A percentile compares a stretch with the other conserved stretches of the same genome.
These are phyloP conservation scores for Elgaria multicarinata DNA, from an alignment of 2,113 vertebrate genomes.

Conservation along the genomic window DNA sequence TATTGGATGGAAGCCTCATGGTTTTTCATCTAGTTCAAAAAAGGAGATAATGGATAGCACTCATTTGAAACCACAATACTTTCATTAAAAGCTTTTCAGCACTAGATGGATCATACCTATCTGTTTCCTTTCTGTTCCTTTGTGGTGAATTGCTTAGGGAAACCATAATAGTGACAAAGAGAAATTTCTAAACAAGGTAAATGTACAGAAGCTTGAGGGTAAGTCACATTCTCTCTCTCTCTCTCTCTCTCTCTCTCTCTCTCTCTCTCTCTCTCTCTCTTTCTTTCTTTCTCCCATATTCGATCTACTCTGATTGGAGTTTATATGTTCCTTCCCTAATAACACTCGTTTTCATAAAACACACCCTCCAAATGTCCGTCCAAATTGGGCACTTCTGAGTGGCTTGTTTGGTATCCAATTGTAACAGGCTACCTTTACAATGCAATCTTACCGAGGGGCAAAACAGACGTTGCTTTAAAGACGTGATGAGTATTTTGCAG, in stretches of 20 bases:
- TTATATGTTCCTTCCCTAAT: conserved; percentile 42
- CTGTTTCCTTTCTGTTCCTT: conserved; percentile 36
- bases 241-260: conserved; percentile 7
- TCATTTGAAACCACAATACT: conserved; percentile 59
- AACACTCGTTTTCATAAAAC: conserved; percentile 23
- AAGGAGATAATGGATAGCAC: conserved; percentile 56
- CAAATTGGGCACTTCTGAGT: neutral
- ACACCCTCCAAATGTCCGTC: conserved; percentile 37
- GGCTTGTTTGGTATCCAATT: neutral
- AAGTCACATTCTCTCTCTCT: conserved; percentile 45
- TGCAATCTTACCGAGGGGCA: conserved; percentile 12
- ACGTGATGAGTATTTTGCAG: too few relatives aligned
- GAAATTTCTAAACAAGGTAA: conserved; percentile 51
- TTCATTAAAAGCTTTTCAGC: conserved; percentile 65
- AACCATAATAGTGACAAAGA: conserved; percentile 56
- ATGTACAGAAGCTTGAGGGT: conserved; percentile 48
- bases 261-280: conserved; percentile 27
- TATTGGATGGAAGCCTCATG: conserved; percentile 49
- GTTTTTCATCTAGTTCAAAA: conserved; percentile 69
- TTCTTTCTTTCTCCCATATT: conserved; percentile 32
- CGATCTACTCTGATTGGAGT: conserved; percentile 40
- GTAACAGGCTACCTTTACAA: conserved; percentile 39
- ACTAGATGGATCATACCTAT: conserved; percentile 58
- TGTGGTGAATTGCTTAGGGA: conserved; percentile 56
- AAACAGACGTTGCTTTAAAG: too few relatives aligned